Conservation (phyloP, 2,888 invertebrate genomes). For the Ferdinandea cuprea region DNA sequence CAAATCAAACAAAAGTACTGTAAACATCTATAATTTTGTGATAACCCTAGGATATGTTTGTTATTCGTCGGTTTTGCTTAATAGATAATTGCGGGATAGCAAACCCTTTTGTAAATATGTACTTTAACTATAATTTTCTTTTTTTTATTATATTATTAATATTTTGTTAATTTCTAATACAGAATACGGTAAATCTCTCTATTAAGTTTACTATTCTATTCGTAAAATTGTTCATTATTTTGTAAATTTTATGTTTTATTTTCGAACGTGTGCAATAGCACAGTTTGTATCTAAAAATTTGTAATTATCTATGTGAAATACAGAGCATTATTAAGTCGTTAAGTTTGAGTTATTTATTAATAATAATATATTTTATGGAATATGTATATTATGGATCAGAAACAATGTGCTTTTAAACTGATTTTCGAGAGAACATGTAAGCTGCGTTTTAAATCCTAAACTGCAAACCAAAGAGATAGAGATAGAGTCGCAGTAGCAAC, state of each 20-base stretch:
- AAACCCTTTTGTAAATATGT: slow-evolving; percentile 27
- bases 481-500: no score
- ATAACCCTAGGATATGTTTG: slow-evolving; percentile 59
- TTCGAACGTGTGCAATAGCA: slow-evolving; percentile 32
- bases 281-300: slow-evolving; percentile 39
- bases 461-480: no score
- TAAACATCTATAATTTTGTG: slow-evolving; percentile 67
- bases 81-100: slow-evolving; percentile 14
- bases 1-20: slow-evolving; percentile 9
- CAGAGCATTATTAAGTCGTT: slow-evolving; percentile 70
- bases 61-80: slow-evolving; percentile 36
- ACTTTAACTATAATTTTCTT: slow-evolving; percentile 6
- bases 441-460: no score
- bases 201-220: slow-evolving; percentile 33
- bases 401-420: no score
- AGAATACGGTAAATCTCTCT: slow-evolving; percentile 64
- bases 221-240: neutral
- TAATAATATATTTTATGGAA: no score
- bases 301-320: slow-evolving; percentile 62
- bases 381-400: no score
- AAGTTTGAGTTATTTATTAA: neutral
- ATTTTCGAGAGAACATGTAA: no score
- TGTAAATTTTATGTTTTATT: slow-evolving; percentile 4
- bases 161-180: slow-evolving; percentile 6
- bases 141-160: neutral